A percentile compares a stretch with the other conserved stretches of the same genome.
Evolutionary conservation across 2,113 vertebrate genomes (phyloP).

Genomic region (Aleadryas rufinucha): DNA sequence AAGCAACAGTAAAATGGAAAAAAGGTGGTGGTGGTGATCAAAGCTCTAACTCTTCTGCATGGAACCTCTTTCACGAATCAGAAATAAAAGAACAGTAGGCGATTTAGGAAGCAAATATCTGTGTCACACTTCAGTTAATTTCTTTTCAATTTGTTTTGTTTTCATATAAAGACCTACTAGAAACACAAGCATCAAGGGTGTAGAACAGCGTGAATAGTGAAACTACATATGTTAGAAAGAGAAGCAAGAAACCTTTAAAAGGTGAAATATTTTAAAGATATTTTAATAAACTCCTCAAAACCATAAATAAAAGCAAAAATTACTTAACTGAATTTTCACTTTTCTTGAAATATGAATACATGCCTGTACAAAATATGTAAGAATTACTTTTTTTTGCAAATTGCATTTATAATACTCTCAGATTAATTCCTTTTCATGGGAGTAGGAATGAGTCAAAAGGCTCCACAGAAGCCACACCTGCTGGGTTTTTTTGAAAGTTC

Average conservation of each 20-base stretch:
- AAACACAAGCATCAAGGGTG: not conserved
- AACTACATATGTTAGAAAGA: not conserved
- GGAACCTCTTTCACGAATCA: not conserved
- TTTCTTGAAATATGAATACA: not conserved
- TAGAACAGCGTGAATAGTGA: not conserved
- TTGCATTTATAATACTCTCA: not conserved
- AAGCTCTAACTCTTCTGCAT: not conserved
- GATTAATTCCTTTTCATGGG: not conserved
- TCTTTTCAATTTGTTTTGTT: not conserved
- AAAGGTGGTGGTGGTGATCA: not conserved
- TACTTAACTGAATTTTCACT: accelerated
- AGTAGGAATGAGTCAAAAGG: not conserved
- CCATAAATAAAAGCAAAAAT: not conserved
- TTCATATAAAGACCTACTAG: not conserved
- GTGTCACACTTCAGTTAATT: not conserved
- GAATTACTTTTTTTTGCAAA: not conserved
- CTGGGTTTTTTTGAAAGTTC: not conserved
- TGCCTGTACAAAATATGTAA: not conserved
- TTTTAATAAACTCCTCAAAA: not conserved
- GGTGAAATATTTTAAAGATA: not conserved
- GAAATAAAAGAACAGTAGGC: not conserved
- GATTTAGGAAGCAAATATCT: not conserved
- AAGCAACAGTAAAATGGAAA: not conserved
- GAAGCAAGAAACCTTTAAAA: not conserved
- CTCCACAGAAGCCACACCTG: not conserved